These are phyloP conservation scores for Nymphicus hollandicus DNA, from an alignment of 2,113 vertebrate genomes.

Conservation along the genomic window DNA sequence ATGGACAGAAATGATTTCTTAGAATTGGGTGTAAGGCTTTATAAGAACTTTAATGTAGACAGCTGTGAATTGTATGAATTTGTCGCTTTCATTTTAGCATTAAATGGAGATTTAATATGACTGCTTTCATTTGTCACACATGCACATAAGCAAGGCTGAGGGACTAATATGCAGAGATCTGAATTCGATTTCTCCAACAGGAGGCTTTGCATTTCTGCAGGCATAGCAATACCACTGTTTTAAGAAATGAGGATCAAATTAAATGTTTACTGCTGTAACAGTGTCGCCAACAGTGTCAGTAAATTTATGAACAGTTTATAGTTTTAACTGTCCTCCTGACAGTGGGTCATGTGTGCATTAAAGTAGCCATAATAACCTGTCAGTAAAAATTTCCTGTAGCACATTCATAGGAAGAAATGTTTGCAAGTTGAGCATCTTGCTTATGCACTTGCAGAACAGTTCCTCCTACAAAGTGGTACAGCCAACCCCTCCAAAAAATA, in stretches of 20 bases:
- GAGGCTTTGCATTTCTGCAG: neutral
- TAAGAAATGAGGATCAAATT: constrained; percentile 69
- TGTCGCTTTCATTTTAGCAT: constrained; percentile 35
- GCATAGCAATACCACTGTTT: constrained; percentile 24
- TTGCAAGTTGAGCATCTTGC: neutral
- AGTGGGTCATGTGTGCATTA: constrained; percentile 59
- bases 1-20: constrained; percentile 1
- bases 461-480: neutral
- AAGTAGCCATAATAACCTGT: constrained; percentile 70
- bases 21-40: neutral
- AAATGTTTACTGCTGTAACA: constrained; percentile 61
- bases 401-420: constrained; percentile 45
- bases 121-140: constrained; percentile 50
- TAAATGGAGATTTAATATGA: constrained; percentile 56
- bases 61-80: constrained; percentile 29
- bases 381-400: constrained; percentile 65
- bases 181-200: constrained; percentile 42
- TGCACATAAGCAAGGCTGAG: constrained; percentile 25
- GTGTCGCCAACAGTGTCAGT: constrained; percentile 31
- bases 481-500: neutral
- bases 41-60: constrained; percentile 18
- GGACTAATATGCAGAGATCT: constrained; percentile 9
- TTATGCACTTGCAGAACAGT: neutral
- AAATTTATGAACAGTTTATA: constrained; percentile 68
- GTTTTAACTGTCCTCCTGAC: constrained; percentile 63